Base-by-base conservation (phyloP, 2,113 vertebrate genomes). In the Taurulus bubalis region DNA sequence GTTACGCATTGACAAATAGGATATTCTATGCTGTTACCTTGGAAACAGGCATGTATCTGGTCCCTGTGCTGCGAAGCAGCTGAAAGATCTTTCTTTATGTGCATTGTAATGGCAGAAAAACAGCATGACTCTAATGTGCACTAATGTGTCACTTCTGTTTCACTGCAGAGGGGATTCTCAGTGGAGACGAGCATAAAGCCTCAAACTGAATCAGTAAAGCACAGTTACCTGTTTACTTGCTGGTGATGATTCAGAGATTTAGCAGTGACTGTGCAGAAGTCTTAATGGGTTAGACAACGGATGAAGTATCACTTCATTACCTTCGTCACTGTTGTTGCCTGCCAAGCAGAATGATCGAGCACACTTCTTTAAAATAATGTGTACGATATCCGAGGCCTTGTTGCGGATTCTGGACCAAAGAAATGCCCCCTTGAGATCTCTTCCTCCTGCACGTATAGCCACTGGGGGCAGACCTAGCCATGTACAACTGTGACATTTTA, bases 31-130 rank as follows among this genome's bases (percentile, higher is more conserved):
- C 85, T 62, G 89, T 93, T 94, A 90, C 93, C 92, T 89, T 93
- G 92, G 93, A 92, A 94, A 94, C 91, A 90, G 89, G 75, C 90
- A 84, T 92, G 89, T 92, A 75, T 80, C 40, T 60, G 75, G 77
- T 86, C 69, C 74, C 87, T 65, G 65, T 73, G 80, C 76, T 77
- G 75, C 84, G 47, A 77, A 80, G 79, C 77, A 74, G 77, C 72
- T 80, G 79, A 80, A 78, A 59, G 75, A 88, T 79, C 36, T 80
- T 84, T 63, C 77, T 93, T 85, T 88, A 87, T 86, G 79, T 89
- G 82, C 75, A 63, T 55, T 42, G 83, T 84, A 80, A 83, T 86
- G 87, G 85, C 86, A 89, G 76, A 82, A 85, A 88, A 86, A 65
- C 86, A 87, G 82, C 79, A 70, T 88, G 87, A 77, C 71, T 81